Evolutionary conservation across 2,888 invertebrate genomes (phyloP).

Genomic region (Idaea aversata): DNA sequence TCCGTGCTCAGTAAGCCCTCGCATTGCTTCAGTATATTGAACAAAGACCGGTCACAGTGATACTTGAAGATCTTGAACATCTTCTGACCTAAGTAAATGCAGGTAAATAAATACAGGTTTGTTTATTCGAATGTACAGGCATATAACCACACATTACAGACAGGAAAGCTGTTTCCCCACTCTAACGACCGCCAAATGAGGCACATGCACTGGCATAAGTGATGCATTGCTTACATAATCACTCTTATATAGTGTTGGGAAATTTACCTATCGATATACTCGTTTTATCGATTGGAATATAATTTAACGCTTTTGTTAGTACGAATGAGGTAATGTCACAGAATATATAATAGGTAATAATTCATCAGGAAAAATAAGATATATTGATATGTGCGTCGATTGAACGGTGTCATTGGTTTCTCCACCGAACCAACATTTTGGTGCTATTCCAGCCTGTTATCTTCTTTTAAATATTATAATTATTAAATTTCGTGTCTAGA

Average conservation of each 20-base stretch:
- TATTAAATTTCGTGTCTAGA: too few relatives aligned
- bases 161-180: conserved; percentile 5
- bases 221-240: conserved; percentile 69
- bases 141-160: neutral
- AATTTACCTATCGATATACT: neutral
- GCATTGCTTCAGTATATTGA: too few relatives aligned
- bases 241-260: conserved; percentile 42
- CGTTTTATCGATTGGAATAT: conserved; percentile 11
- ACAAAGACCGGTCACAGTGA: too few relatives aligned
- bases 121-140: neutral
- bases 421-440: neutral
- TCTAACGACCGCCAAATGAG: conserved; percentile 73
- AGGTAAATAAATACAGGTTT: neutral
- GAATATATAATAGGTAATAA: neutral
- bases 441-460: neutral
- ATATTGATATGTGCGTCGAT: neutral
- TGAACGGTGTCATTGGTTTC: neutral
- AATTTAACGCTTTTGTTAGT: conserved; percentile 1
- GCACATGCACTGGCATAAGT: conserved; percentile 70
- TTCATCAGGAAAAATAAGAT: neutral
- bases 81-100: too few relatives aligned
- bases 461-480: neutral
- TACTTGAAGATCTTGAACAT: too few relatives aligned
- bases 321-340: neutral
- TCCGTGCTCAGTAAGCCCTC: too few relatives aligned